Evolutionary conservation across 2,113 vertebrate species (phyloP).

Genomic region (Microcebus ravelobensis): DNA sequence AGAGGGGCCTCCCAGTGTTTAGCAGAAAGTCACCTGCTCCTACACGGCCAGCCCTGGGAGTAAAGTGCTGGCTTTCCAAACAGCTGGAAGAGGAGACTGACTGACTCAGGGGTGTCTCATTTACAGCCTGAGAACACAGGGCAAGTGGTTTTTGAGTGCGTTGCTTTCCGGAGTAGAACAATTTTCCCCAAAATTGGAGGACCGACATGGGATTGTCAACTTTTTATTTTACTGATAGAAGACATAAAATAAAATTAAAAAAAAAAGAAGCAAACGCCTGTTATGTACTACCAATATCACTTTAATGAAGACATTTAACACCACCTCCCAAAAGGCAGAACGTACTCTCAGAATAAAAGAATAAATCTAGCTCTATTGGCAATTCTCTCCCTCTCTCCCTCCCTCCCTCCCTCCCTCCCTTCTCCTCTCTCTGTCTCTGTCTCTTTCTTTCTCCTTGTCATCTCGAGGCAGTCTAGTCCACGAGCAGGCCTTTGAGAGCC

Average conservation of each 20-base stretch:
- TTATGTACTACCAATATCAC: neutral
- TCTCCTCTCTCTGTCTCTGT: neutral
- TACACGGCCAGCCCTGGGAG: neutral
- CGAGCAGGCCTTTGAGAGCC: neutral
- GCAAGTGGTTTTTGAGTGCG: neutral
- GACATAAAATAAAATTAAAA: neutral
- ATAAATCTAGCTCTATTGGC: neutral
- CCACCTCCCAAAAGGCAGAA: neutral
- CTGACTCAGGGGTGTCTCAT: fast-evolving
- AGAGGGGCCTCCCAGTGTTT: fast-evolving
- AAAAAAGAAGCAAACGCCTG: neutral
- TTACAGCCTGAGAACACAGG: neutral
- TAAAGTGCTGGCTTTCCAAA: neutral
- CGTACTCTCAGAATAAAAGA: neutral
- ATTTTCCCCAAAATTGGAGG: neutral
- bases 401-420: neutral
- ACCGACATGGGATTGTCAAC: neutral
- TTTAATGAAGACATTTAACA: neutral
- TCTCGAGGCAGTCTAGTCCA: neutral
- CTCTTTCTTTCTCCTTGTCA: neutral
- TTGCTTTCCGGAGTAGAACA: neutral
- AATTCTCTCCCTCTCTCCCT: neutral
- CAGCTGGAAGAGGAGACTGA: neutral
- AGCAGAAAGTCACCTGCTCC: neutral
- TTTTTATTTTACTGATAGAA: neutral